Percentiles rank a stretch among this genome's conserved stretches.
phyloP scores from a whole-genome alignment of 2,113 vertebrate species.

The Rhea pennata region DNA sequence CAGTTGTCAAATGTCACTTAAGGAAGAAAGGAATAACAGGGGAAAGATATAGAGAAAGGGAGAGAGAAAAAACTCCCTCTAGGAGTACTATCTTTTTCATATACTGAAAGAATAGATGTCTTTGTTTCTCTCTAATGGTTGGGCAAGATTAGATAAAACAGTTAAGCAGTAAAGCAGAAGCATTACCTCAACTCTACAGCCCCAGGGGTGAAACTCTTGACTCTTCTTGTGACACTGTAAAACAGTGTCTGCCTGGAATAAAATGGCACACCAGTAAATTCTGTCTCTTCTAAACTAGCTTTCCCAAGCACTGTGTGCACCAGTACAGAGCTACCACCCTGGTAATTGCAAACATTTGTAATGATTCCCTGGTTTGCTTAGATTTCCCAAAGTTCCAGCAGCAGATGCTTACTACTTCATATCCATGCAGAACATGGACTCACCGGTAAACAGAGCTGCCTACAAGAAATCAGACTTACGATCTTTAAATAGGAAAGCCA shows the following conservation, averaged over 20 bases:
- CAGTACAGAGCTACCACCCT: rapidly evolving
- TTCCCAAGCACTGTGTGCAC: not conserved
- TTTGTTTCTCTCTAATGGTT: not conserved
- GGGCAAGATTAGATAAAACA: not conserved
- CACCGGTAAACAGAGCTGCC: not conserved
- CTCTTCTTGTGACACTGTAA: not conserved
- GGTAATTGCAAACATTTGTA: no score
- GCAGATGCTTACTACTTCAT: not conserved
- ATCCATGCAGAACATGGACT: not conserved
- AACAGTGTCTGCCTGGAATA: not conserved
- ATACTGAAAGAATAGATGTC: not conserved
- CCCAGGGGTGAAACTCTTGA: not conserved
- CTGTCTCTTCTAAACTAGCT: rapidly evolving
- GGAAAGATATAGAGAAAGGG: not conserved
- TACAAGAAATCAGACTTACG: not conserved
- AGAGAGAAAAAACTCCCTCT: not conserved
- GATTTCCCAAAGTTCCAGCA: not conserved
- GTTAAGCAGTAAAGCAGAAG: not conserved
- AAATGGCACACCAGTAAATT: not conserved
- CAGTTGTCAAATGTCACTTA: not conserved
- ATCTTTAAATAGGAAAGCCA: not conserved
- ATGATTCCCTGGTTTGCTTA: not conserved
- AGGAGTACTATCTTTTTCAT: not conserved
- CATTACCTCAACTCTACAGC: not conserved
- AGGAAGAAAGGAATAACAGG: not conserved